phyloP scores from a whole-genome alignment of 2,113 vertebrate species.

The Egretta garzetta region DNA sequence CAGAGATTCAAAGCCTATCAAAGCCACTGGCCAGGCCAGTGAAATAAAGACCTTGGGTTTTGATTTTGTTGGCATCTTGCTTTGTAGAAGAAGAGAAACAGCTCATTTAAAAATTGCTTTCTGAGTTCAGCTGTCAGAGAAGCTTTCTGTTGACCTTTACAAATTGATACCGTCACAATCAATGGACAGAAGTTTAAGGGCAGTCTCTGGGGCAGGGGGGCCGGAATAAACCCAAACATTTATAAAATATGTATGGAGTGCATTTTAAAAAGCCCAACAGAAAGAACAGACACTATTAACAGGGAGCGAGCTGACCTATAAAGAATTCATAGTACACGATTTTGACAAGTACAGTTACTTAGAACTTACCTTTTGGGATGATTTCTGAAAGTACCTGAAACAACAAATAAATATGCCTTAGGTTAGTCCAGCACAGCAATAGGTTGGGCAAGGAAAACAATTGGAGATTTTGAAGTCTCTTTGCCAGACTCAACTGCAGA shows the following conservation, averaged over 20 bases:
- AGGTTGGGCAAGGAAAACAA: neutral
- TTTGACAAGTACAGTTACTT: neutral
- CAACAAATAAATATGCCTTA: neutral
- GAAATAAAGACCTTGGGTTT: neutral
- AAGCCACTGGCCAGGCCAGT: neutral
- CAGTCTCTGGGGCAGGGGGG: neutral
- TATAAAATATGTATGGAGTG: neutral
- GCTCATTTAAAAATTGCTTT: constrained; percentile 31
- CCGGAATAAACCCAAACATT: neutral
- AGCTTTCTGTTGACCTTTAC: constrained; percentile 46
- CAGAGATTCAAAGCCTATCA: neutral
- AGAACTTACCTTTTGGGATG: neutral
- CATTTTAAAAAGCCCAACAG: neutral
- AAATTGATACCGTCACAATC: constrained; percentile 42
- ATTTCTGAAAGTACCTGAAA: neutral
- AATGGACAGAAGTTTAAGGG: constrained; percentile 29
- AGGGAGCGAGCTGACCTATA: neutral
- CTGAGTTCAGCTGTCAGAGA: constrained; percentile 14
- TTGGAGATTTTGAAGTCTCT: neutral
- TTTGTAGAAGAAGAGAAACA: neutral
- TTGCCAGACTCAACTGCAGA: neutral
- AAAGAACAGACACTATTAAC: neutral
- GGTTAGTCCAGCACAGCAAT: neutral
- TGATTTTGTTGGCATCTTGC: constrained; percentile 12
- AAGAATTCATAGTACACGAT: neutral